Evolutionary conservation across 2,797 vertebrate genomes (phyloP).

Genomic region (Ptychobarbus kaznakovi): DNA sequence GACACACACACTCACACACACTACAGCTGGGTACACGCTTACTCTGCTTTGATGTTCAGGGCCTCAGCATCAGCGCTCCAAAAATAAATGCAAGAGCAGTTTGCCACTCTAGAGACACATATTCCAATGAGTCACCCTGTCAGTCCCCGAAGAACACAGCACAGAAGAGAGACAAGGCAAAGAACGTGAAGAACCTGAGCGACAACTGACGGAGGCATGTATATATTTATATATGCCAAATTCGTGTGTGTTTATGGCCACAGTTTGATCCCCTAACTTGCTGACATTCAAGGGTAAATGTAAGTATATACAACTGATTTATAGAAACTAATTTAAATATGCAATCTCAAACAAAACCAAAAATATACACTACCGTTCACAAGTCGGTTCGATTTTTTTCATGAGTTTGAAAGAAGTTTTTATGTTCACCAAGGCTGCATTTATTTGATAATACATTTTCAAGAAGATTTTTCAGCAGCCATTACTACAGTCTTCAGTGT

Average conservation of each 20-base stretch:
- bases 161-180: constrained; percentile 37
- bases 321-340: not conserved
- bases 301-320: not conserved
- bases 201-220: not conserved
- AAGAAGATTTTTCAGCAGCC: not conserved
- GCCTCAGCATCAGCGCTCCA: constrained; percentile 42
- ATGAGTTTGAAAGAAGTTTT: not conserved
- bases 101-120: constrained; percentile 56
- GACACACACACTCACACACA: constrained; percentile 48
- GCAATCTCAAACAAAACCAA: not conserved
- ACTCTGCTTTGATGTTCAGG: constrained; percentile 49
- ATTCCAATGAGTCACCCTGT: constrained; percentile 52
- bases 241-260: not conserved
- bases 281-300: not conserved
- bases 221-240: constrained; percentile 14
- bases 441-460: not conserved
- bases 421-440: not conserved
- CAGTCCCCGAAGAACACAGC: constrained; percentile 46
- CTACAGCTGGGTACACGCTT: constrained; percentile 50
- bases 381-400: not conserved
- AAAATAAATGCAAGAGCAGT: constrained; percentile 59
- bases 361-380: not conserved
- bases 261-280: not conserved
- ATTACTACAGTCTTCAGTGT: not conserved
- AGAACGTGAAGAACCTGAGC: not conserved